Evolutionary conservation across 2,113 vertebrate genomes (phyloP).

Genomic region (Hiodon alosoides): DNA sequence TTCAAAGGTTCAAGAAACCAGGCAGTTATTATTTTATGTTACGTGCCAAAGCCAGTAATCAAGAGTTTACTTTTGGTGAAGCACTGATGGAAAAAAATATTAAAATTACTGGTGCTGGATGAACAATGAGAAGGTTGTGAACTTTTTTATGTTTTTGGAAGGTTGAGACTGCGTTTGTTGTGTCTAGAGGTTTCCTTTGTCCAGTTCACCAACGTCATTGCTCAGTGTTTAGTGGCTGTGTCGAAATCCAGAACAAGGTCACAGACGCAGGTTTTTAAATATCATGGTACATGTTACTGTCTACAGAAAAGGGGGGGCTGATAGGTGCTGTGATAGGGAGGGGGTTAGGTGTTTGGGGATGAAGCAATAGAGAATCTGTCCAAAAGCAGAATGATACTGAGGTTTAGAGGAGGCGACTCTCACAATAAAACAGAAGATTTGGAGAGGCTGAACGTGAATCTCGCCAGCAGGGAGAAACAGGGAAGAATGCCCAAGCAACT

Average conservation of each 20-base stretch:
- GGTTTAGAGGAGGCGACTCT: neutral
- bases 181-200: slow-evolving; percentile 4
- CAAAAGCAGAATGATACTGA: slow-evolving; percentile 14
- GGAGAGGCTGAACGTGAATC: neutral
- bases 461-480: slow-evolving; percentile 13
- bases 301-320: neutral
- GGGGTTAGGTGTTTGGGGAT: neutral
- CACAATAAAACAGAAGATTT: slow-evolving; percentile 15
- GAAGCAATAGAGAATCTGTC: neutral
- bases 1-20: slow-evolving; percentile 2
- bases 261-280: neutral
- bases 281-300: neutral
- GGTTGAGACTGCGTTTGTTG: slow-evolving; percentile 16
- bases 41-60: slow-evolving; percentile 15
- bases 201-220: neutral
- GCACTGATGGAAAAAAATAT: slow-evolving; percentile 14
- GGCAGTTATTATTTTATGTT: neutral
- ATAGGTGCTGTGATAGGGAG: too few species aligned
- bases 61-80: slow-evolving; percentile 14
- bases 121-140: neutral
- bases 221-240: neutral
- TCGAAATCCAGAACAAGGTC: slow-evolving; percentile 1
- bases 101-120: slow-evolving; percentile 8
- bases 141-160: slow-evolving; percentile 9
- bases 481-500: slow-evolving; percentile 5